Conservation (phyloP, 2,113 vertebrate species). For the Trematomus loennbergii region DNA sequence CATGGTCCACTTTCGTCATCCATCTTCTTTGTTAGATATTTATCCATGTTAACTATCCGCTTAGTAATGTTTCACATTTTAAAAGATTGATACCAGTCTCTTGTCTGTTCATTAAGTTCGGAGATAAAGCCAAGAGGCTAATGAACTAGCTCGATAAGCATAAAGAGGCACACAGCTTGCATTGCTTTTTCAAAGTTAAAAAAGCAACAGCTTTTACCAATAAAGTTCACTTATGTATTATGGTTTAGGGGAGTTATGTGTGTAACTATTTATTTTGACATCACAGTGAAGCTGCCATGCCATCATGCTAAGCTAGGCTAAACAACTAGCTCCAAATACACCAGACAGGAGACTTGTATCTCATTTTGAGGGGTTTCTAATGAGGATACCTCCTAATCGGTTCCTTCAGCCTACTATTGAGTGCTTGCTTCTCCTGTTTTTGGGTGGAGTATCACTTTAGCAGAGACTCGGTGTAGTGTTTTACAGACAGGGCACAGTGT, state of each 20-base stretch:
- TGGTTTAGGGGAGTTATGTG: too few relatives aligned
- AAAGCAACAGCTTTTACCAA: too few relatives aligned
- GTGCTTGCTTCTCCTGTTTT: constrained; percentile 12
- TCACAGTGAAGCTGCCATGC: too few relatives aligned
- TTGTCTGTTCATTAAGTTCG: neutral
- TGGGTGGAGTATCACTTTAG: constrained; percentile 64
- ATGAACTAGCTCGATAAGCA: too few relatives aligned
- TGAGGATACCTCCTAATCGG: neutral
- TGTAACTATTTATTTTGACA: too few relatives aligned
- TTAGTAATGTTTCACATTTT: too few relatives aligned
- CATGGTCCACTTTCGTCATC: neutral
- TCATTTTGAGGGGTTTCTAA: neutral
- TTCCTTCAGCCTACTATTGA: neutral
- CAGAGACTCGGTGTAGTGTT: constrained; percentile 46
- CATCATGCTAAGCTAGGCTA: neutral
- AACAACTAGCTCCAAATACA: neutral
- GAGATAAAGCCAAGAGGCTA: neutral
- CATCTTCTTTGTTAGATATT: neutral
- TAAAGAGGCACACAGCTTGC: too few relatives aligned
- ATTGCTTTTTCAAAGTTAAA: too few relatives aligned
- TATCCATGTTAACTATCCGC: too few relatives aligned
- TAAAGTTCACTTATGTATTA: too few relatives aligned
- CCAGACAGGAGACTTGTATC: neutral
- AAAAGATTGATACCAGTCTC: neutral
- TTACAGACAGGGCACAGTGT: constrained; percentile 60